Percentiles rank a stretch among this genome's conserved stretches.
Conservation (phyloP, 2,888 invertebrate genomes). For the Drosophila melanosoma region DNA sequence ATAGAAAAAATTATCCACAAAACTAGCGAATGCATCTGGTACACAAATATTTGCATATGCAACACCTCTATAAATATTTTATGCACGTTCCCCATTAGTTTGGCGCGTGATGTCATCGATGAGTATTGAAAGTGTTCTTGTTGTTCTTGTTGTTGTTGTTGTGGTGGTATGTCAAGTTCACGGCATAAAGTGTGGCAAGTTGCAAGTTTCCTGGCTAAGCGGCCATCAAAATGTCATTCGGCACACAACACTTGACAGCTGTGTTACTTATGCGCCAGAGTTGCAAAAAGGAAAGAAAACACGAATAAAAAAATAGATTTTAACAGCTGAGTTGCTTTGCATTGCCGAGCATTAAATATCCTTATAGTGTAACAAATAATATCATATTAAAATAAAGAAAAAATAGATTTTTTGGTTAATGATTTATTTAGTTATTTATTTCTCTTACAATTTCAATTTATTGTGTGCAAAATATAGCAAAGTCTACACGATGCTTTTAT, state of each 20-base stretch:
- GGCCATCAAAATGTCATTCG: conserved; percentile 56
- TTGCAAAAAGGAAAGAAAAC: not conserved
- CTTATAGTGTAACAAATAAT: not conserved
- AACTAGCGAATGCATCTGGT: conserved; percentile 18
- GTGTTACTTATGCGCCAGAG: conserved; percentile 43
- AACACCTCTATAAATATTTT: conserved; percentile 45
- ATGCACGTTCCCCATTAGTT: conserved; percentile 63
- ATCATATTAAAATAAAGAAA: not conserved
- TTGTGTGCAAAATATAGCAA: not conserved
- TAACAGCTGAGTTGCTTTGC: not conserved
- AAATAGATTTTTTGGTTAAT: not conserved
- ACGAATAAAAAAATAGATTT: not conserved
- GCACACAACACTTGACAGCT: conserved; percentile 44
- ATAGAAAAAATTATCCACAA: conserved; percentile 33
- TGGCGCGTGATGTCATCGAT: conserved; percentile 63
- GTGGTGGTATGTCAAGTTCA: conserved; percentile 60
- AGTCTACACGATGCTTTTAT: not conserved
- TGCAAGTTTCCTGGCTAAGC: conserved; percentile 51
- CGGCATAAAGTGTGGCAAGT: conserved; percentile 26
- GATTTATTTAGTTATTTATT: not conserved
- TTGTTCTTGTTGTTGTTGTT: not conserved
- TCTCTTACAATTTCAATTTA: not conserved
- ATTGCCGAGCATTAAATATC: conserved; percentile 1
- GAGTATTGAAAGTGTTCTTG: conserved; percentile 37
- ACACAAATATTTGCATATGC: conserved; percentile 23